A percentile compares a stretch with the other conserved stretches of the same genome.
These are phyloP conservation scores for Nothoprocta perdicaria DNA, from an alignment of 2,113 vertebrate species.

Conservation along the genomic window DNA sequence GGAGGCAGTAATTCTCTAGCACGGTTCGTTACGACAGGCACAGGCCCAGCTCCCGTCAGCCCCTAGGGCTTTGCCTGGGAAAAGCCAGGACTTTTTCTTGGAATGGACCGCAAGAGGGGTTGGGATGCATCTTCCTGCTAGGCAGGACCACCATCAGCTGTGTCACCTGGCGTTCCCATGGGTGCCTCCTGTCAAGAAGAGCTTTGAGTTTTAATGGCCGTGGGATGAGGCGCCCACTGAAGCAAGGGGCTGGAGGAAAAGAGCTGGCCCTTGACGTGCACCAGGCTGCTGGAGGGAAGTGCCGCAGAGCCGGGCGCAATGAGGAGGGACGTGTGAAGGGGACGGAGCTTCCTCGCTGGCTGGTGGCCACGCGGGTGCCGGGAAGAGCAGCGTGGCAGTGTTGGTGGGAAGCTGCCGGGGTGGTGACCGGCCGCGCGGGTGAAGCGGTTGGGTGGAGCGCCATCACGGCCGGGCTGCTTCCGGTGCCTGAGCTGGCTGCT, in stretches of 20 bases:
- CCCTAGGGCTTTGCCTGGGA: neutral
- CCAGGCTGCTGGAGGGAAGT: neutral
- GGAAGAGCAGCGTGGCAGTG: neutral
- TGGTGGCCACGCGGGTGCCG: neutral
- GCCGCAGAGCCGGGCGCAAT: neutral
- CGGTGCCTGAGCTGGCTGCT: neutral
- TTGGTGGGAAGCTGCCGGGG: neutral
- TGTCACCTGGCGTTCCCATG: fast-evolving
- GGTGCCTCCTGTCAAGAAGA: neutral
- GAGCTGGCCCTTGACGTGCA: neutral
- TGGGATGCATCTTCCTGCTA: neutral
- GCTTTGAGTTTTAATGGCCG: neutral
- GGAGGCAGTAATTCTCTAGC: slow-evolving; percentile 21
- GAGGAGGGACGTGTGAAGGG: neutral
- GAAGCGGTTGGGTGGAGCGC: slow-evolving; percentile 1
- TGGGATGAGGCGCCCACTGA: neutral
- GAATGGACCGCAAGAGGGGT: neutral
- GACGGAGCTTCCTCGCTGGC: neutral
- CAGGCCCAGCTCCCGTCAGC: neutral
- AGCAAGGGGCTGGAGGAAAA: neutral
- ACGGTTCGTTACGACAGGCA: fast-evolving
- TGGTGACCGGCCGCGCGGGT: neutral
- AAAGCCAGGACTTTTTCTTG: neutral
- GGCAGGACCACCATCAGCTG: neutral
- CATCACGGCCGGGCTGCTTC: neutral